Conservation (phyloP, 2,113 vertebrate genomes). For the Heterocephalus glaber region DNA sequence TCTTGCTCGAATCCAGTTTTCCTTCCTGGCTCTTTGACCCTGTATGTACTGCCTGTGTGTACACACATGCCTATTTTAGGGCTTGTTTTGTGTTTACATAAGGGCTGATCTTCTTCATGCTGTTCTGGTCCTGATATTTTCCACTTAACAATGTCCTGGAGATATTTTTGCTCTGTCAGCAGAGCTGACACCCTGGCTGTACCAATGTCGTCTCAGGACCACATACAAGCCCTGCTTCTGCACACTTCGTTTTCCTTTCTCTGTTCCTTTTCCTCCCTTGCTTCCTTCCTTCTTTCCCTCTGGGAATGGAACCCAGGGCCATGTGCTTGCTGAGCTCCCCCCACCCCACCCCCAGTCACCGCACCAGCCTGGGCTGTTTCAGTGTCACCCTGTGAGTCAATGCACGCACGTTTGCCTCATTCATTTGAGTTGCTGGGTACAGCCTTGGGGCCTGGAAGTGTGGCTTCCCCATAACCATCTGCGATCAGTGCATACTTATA, state of each 20-base stretch:
- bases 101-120: background rate
- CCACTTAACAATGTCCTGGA: constrained; percentile 53
- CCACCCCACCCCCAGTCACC: too few relatives aligned
- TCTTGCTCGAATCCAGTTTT: background rate
- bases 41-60: background rate
- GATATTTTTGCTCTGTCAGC: constrained; percentile 56
- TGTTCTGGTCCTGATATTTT: constrained; percentile 29
- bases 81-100: constrained; percentile 64
- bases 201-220: too few relatives aligned
- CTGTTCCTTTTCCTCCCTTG: background rate
- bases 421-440: background rate
- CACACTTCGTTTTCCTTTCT: background rate
- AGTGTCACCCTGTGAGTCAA: background rate
- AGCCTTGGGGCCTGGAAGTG: too few relatives aligned
- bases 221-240: background rate
- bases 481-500: background rate
- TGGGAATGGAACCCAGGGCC: background rate
- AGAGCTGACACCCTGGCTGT: background rate
- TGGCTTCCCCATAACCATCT: background rate
- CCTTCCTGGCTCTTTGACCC: background rate
- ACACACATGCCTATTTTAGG: constrained; percentile 47
- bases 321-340: too few relatives aligned
- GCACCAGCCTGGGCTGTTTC: background rate
- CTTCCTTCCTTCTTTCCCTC: background rate
- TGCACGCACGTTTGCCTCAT: rapidly evolving